Evolutionary conservation across 2,113 vertebrate genomes (phyloP).

Genomic region (Aptenodytes forsteri): DNA sequence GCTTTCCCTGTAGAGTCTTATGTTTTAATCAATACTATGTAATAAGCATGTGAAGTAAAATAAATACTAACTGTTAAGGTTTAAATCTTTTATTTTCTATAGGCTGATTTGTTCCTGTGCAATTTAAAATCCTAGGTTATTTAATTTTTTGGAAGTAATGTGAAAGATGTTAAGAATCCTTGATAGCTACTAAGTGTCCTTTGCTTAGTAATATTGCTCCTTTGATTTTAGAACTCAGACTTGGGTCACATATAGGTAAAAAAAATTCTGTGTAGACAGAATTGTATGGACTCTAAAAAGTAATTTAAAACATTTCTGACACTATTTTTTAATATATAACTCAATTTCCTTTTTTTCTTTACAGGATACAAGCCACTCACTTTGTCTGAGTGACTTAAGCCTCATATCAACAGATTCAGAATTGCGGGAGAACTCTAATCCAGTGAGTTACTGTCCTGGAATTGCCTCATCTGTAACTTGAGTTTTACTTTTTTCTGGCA

Average conservation of each 20-base stretch:
- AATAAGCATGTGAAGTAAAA: background rate
- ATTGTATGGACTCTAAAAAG: background rate
- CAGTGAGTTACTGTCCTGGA: slow-evolving; percentile 77
- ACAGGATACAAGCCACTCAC: slow-evolving; percentile 95
- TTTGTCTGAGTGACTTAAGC: slow-evolving; percentile 95
- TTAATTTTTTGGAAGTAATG: background rate
- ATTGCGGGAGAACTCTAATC: slow-evolving; percentile 86
- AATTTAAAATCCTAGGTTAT: background rate
- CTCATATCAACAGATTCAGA: slow-evolving; percentile 96
- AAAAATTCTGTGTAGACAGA: background rate
- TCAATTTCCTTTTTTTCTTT: background rate
- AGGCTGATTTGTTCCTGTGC: background rate
- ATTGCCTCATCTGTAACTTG: background rate
- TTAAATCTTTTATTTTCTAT: background rate
- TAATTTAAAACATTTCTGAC: background rate
- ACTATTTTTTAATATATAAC: background rate
- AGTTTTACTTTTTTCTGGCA: background rate
- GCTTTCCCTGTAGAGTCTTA: background rate
- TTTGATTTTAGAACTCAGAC: background rate
- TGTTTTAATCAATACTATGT: background rate
- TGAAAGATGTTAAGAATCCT: background rate
- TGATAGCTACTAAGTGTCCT: background rate
- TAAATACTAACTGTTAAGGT: background rate
- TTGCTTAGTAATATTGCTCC: background rate
- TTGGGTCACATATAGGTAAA: background rate